phyloP scores from a whole-genome alignment of 1,140 invertebrate genomes.

The Phymastichus coffea region DNA sequence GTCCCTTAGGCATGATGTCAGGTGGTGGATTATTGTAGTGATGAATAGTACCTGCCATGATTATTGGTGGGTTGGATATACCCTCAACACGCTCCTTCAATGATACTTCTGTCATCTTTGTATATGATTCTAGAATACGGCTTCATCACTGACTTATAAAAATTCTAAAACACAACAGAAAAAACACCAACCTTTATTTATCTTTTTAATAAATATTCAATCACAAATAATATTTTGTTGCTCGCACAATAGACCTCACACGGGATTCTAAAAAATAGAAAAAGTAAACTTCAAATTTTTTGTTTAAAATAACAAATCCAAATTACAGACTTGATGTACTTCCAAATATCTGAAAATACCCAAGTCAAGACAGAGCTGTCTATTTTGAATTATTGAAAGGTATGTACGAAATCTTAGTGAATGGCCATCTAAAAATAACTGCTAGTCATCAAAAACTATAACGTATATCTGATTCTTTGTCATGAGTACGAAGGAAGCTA shows the following conservation, averaged over 20 bases:
- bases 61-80: constrained; percentile 44
- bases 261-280: no score
- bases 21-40: constrained; percentile 50
- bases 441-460: constrained; percentile 14
- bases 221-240: no score
- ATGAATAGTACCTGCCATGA: constrained; percentile 51
- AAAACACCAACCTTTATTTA: background rate
- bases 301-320: no score
- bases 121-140: constrained; percentile 41
- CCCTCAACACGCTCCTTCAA: constrained; percentile 51
- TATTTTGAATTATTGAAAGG: background rate
- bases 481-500: no score
- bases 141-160: constrained; percentile 40
- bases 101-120: constrained; percentile 50
- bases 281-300: no score
- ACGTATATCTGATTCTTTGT: constrained; percentile 12
- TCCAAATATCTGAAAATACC: no score
- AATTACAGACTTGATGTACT: no score
- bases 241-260: no score
- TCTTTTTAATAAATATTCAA: background rate
- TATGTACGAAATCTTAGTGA: constrained; percentile 5
- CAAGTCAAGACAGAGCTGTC: background rate
- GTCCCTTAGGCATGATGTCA: constrained; percentile 52
- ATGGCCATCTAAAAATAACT: constrained; percentile 18
- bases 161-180: constrained; percentile 16